Conservation (phyloP, 1,140 invertebrate species). For the Drosophila bocqueti region DNA sequence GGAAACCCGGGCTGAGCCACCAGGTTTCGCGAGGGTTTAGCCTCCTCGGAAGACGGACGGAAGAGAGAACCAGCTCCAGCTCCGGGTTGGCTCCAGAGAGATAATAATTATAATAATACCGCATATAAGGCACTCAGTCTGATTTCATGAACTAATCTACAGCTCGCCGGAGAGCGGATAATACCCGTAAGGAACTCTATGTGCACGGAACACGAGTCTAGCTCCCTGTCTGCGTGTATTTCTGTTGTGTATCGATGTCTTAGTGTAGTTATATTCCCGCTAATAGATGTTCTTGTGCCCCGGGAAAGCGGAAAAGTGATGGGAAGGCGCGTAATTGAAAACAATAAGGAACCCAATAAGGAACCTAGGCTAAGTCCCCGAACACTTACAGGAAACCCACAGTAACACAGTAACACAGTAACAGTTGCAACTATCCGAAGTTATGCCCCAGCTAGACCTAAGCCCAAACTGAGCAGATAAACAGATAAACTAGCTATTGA, state of each 20-base stretch:
- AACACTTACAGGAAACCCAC: constrained; percentile 31
- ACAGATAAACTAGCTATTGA: constrained; percentile 4
- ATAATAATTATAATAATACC: not conserved
- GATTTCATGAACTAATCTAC: not conserved
- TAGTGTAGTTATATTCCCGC: not conserved
- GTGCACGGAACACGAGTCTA: not conserved
- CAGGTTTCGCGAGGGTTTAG: constrained; percentile 10
- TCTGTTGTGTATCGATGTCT: constrained; percentile 13
- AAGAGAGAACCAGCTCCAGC: not conserved
- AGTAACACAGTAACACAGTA: no score
- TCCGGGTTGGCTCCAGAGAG: no score
- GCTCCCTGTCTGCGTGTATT: constrained; percentile 2
- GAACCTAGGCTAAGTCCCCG: constrained; percentile 3
- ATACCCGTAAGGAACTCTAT: not conserved
- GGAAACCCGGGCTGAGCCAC: not conserved
- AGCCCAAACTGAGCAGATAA: not conserved
- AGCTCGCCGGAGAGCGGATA: not conserved
- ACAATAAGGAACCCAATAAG: constrained; percentile 28
- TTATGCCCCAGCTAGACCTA: not conserved
- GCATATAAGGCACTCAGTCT: not conserved
- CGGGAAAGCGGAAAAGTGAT: constrained; percentile 12
- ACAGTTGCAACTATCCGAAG: constrained; percentile 2
- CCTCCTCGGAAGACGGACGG: not conserved
- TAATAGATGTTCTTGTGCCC: not conserved
- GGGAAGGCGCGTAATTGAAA: constrained; percentile 4